Base-by-base conservation (phyloP, 1,140 invertebrate genomes). In the Heliconius hermathena region DNA sequence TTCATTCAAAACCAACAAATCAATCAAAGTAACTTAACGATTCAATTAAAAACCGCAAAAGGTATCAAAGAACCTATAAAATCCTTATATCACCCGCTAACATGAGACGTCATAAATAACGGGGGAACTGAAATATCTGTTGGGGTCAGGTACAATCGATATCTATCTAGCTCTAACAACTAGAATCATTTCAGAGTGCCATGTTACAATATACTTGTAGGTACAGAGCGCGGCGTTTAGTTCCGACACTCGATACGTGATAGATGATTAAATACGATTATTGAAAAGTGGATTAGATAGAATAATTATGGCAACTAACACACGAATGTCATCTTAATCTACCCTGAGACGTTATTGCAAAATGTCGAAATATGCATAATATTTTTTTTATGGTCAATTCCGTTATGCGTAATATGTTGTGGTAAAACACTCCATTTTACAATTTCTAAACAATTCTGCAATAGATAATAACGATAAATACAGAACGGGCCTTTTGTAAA, bases 11-110 rank as follows among this genome's bases (percentile, higher is more conserved):
- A 73, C 81, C 79, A 76, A 88, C 81, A 89, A 89, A 90, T 86
- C 90, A 87, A 82, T 81, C 82, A 83, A 86, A 88, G 80, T 81
- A 85, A 88, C 82, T 88, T 90, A 90, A 87, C 85, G 82, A 88
- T 91, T 88, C 88, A 91, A 91, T 91, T 91, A 91, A 91, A 91
- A 87, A 46, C 13, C 66, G 71, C 79, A 81, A 86, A 88, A 90
- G 85, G 83, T 88, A 87, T 83, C 83, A 85, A 83, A 81, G 81
- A 80, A 79, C 82, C 87, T 88, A 89, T 90, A 87, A 89, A 91
- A 91, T 87, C 86, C 85, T 86, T 88, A 88, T 91, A 90, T 89
- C 88, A 78, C 66, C 46, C 75, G 80, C 80, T 85, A 83, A 86
- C 88, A 89, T 83, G 86, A 84, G 82, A 83, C 71, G 74, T 76